Evolutionary conservation across 2,797 vertebrate genomes (phyloP).

Genomic region (Pelochelys cantorii): DNA sequence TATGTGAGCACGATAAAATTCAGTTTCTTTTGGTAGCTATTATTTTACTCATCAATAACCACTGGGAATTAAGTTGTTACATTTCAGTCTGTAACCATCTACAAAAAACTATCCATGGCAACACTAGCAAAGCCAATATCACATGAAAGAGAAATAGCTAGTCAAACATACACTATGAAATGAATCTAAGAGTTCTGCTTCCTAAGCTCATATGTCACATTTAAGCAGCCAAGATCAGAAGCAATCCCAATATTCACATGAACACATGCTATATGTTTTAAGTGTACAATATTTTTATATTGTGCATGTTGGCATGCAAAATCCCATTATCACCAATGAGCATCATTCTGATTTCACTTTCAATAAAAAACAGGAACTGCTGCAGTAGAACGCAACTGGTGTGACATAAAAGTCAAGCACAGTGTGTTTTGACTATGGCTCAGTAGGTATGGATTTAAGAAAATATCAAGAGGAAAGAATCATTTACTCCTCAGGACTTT

Average conservation of each 20-base stretch:
- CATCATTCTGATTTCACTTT: background rate
- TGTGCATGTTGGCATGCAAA: background rate
- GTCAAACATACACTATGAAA: background rate
- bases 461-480: conserved; percentile 11
- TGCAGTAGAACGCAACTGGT: background rate
- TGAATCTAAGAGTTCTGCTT: background rate
- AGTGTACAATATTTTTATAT: background rate
- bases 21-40: background rate
- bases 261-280: background rate
- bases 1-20: background rate
- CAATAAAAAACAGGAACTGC: background rate
- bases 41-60: background rate
- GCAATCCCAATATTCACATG: background rate
- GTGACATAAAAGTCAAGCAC: background rate
- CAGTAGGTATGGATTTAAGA: background rate
- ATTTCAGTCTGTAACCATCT: background rate
- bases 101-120: background rate
- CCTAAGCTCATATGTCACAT: background rate
- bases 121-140: background rate
- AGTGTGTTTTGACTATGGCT: background rate
- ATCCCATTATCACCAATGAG: conserved; percentile 3
- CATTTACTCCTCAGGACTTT: background rate
- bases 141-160: background rate
- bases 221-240: background rate
- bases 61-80: background rate